Base-by-base conservation (phyloP, 2,113 vertebrate genomes). In the Bos javanicus region DNA sequence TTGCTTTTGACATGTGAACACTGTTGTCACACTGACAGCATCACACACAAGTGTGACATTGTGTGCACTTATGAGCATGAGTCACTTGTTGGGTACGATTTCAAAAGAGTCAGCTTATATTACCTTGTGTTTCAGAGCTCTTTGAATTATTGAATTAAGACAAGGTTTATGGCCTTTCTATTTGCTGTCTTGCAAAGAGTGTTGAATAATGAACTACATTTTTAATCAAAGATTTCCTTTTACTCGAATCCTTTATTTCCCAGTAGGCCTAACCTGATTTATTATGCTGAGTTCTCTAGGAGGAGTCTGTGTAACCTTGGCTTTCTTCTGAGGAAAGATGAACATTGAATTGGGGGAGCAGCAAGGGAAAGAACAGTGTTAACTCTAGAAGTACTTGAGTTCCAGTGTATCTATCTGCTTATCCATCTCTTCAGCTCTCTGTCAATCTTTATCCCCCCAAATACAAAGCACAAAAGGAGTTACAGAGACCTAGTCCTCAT, bases 201-300 rank as follows among this genome's bases (percentile, higher is more conserved):
- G 62, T 97, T 98, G 97, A 98, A 97, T 98, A 98, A 97, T 98
- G 95, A 97, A 97, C 94, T 97, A 91, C 93, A 96, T 97, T 98
- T 98, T 98, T 96, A 98, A 98, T 97, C 97, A 98, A 97, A 98
- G 94, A 97, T 97, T 98, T 98, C 87, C 95, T 98, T 96, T 87
- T 90, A 96, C 93, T 97, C 3, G 13, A 96, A 94, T 97, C 89
- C 86, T 97, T 98, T 96, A 96, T 97, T 98, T 98, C 98, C 95
- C 97, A 87, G 67, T 39, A 86, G 97, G 10, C 36, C 86, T 96
- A 90, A 94, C 97, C 96, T 93, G 94, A 96, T 97, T 98, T 96
- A 84, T 93, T 90, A 67, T 83, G 56, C 91, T 50, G 86, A 90
- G 64, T 81, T 50, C 91, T 98, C 67, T 81, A 33, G 7, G 52